Evolutionary conservation across 2,797 vertebrate genomes (phyloP).

Genomic region (Neopelma chrysocephalum): DNA sequence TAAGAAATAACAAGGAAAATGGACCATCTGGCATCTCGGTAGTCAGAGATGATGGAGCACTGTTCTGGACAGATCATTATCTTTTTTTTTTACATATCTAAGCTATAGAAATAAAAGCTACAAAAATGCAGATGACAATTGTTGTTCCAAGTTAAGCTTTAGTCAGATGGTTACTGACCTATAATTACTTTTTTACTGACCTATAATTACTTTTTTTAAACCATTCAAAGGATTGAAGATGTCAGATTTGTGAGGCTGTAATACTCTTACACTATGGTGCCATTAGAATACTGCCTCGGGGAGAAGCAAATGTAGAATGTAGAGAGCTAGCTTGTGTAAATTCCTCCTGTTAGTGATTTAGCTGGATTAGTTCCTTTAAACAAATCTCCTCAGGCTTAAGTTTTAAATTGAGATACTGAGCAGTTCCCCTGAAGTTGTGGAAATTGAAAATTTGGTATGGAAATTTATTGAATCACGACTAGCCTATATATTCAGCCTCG

Average conservation of each 20-base stretch:
- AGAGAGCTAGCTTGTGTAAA: not conserved
- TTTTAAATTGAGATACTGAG: not conserved
- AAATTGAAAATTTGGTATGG: not conserved
- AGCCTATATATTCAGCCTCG: not conserved
- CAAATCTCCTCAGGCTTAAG: not conserved
- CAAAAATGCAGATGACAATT: not conserved
- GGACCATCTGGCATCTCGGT: not conserved
- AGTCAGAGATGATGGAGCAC: not conserved
- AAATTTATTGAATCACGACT: not conserved
- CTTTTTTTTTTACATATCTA: not conserved
- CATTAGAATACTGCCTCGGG: not conserved
- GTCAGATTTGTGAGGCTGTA: not conserved
- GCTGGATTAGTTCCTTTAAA: constrained; percentile 1
- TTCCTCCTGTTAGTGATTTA: not conserved
- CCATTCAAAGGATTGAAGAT: not conserved
- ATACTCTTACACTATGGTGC: not conserved
- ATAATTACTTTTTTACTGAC: not conserved
- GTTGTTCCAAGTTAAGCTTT: not conserved
- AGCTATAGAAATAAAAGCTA: not conserved
- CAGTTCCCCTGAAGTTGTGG: not conserved
- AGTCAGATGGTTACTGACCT: not conserved
- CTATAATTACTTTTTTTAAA: not conserved
- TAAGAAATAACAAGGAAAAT: not conserved
- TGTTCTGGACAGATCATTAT: not conserved
- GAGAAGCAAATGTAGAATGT: not conserved